Evolutionary conservation across 2,113 vertebrate species (phyloP), one percentile per base, ranked within the genome.

Genomic region (Haemorhous mexicanus): DNA sequence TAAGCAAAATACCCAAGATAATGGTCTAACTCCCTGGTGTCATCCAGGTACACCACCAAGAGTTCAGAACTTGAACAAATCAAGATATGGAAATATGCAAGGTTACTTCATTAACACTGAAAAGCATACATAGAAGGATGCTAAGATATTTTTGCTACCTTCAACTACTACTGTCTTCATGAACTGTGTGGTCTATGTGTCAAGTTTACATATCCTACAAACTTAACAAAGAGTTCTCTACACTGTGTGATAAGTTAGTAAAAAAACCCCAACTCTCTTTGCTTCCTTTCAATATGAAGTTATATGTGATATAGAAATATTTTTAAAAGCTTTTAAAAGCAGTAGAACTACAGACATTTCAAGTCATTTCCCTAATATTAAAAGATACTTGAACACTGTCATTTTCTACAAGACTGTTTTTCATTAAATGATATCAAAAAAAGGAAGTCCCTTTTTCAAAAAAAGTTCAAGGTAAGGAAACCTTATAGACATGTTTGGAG

Each of bases 321-420:
- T 90, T 91, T 79, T 24, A 23, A 70, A 75, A 79, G 47, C 24
- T 82, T 23, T 23, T 39, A 85, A 91, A 90, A 95, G 79, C 76
- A 89, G 73, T 50, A 94, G 81, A 83, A 93, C 52, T 66, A 27
- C 64, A 88, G 56, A 64, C 53, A 55, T 43, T 73, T 67, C 24
- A 90, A 84, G 53, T 79, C 4, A 83, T 88, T 75, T 80, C 62
- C 70, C 79, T 62, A 86, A 78, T 55, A 93, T 39, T 87, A 69
- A 96, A 89, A 87, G 16, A 56, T 89, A 96, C 24, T 63, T 35
- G 43, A 95, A 67, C n/a, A 84, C 78, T 55, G 61, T 91, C 11
- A 68, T 81, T 63, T 93, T 97, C 78, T 95, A 78, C 33, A 95
- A 93, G 79, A 84, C 58, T 73, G 89, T 91, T 85, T 74, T 44